Evolutionary conservation across 2,113 vertebrate species (phyloP).

Genomic region (Ovis aries): DNA sequence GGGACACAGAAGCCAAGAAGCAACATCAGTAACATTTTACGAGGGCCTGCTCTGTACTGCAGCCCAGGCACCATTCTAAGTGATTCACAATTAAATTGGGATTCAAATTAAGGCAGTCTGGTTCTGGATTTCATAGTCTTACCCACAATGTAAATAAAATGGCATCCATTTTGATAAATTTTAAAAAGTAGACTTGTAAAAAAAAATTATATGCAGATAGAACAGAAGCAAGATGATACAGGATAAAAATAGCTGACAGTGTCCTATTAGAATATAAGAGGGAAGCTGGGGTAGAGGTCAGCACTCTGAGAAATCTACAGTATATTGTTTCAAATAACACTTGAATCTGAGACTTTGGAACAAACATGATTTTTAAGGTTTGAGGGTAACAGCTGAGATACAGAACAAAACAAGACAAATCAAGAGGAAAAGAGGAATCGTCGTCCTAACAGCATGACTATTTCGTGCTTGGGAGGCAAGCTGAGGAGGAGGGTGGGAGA

Average conservation of each 20-base stretch:
- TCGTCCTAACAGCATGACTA: neutral
- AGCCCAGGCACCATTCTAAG: neutral
- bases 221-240: slow-evolving; percentile 1
- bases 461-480: neutral
- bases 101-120: neutral
- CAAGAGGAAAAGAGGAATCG: neutral
- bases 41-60: neutral
- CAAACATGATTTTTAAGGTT: neutral
- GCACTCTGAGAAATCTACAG: neutral
- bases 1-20: neutral
- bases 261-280: neutral
- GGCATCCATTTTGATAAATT: neutral
- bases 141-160: neutral
- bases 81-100: neutral
- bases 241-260: neutral
- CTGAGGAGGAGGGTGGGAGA: neutral
- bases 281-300: neutral
- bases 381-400: neutral
- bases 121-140: neutral
- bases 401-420: neutral
- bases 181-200: neutral
- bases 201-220: neutral
- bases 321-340: neutral
- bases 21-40: neutral
- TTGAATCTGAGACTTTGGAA: neutral